phyloP scores from a whole-genome alignment of 2,797 vertebrate species.

The Falco columbarius region DNA sequence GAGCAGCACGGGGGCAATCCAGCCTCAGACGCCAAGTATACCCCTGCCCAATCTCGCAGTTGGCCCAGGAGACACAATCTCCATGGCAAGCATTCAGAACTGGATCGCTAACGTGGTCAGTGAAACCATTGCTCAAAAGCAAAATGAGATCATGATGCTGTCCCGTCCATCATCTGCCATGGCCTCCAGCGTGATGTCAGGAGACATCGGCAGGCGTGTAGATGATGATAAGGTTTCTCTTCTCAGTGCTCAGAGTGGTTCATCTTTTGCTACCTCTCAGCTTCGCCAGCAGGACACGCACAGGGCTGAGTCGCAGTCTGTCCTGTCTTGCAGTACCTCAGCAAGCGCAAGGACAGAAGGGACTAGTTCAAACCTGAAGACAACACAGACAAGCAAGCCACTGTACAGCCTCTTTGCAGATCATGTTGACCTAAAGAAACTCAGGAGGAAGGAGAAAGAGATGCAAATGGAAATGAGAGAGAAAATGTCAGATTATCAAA shows the following conservation, averaged over 20 bases:
- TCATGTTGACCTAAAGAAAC: slow-evolving; percentile 86
- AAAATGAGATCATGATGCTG: slow-evolving; percentile 85
- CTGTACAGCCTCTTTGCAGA: slow-evolving; percentile 93
- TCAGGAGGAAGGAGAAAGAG: slow-evolving; percentile 88
- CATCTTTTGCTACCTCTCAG: slow-evolving; percentile 71
- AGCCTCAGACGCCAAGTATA: slow-evolving; percentile 61
- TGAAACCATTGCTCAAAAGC: slow-evolving; percentile 94
- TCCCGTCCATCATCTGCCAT: slow-evolving; percentile 80
- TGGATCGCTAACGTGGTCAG: slow-evolving; percentile 94
- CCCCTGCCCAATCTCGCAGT: slow-evolving; percentile 78
- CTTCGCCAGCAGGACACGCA: slow-evolving; percentile 34
- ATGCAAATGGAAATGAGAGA: slow-evolving; percentile 87
- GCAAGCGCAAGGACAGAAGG: not conserved
- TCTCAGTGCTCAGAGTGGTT: slow-evolving; percentile 79
- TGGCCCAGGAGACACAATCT: slow-evolving; percentile 87
- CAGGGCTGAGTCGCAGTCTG: slow-evolving; percentile 74
- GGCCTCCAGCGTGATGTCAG: slow-evolving; percentile 64
- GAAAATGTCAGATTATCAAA: slow-evolving; percentile 88
- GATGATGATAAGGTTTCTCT: slow-evolving; percentile 86
- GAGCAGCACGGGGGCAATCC: slow-evolving; percentile 14
- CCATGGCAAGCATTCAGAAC: slow-evolving; percentile 91
- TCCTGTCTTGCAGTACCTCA: slow-evolving; percentile 64
- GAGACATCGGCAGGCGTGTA: slow-evolving; percentile 47
- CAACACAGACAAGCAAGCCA: slow-evolving; percentile 87
- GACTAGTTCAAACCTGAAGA: slow-evolving; percentile 16